Evolutionary conservation across 2,888 invertebrate species (phyloP), one percentile per base, ranked within the genome.

Genomic region (Tachina lurida): DNA sequence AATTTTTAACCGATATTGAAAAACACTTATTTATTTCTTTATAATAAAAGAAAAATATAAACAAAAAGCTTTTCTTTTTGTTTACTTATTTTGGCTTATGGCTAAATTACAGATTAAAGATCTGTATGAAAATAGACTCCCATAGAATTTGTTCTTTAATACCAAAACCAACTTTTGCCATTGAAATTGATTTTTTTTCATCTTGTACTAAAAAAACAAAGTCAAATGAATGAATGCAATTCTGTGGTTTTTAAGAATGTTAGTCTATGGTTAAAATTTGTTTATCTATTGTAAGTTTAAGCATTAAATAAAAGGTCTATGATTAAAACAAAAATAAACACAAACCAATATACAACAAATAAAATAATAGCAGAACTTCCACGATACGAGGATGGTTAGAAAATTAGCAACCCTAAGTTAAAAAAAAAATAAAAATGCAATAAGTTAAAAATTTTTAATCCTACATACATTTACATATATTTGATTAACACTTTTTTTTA

Each of bases 81-180:
- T 68, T 84, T 49, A 41, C 65, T 79, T 71, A 45, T 71, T 74
- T 81, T 85, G 47, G 83, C 86, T 83, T 80, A 56, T 83, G 86
- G 86, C 86, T 83, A 83, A 80, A 83, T 83, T 83, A 80, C 83
- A 83, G 86, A 86, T 86, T 76, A 76, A 73, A 86, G 86, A 83
- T 86, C 74, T 78, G 77, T 82, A 67, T 83, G 71, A 82, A 65
- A 80, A 67, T 19, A 80, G 62, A 73, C 81, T 85, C 81, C 67
- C 74, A 77, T 68, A 68, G 73, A 74, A 71, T 56, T 58, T 70
- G n/a, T 39, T 49, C 10, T 12, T 67, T 19, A 54, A 41, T 58
- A 45, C 17, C 10, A 41, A 71, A 41, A 13, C 1, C 19, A n/a
- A 3, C 8, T 58, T 49, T 15, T 62, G 19, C 63, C 22, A 52